Evolutionary conservation across 2,888 invertebrate genomes (phyloP), one percentile per base, ranked within the genome.

Genomic region (Rosalia funebris): DNA sequence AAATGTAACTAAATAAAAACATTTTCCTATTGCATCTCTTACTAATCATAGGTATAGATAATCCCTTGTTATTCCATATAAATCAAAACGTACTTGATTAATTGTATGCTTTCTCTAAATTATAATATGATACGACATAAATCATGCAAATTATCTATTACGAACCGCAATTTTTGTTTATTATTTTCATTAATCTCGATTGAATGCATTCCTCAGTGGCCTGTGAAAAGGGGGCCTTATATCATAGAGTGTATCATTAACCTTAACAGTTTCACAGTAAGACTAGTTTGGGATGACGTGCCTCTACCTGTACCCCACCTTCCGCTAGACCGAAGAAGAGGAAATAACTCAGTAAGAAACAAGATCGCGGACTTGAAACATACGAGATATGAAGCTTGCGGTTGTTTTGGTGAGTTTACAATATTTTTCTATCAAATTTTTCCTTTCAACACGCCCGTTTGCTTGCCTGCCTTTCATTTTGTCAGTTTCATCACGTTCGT

Each of bases 391-490:
- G 70, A 69, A 69, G 60, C 47, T 68, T 60, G 67, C 55, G 47
- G 53, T 61, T 54, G 62, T 70, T 70, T 64, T 66, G 70, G 70
- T 70, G 45, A 70, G 70, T 69, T 57, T 55, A 42, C 31, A 53
- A 15, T 53, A 42, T 53, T 53, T 53, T n/a, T 31, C 41, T 15
- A 4, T 42, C 17, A 14, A 7, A n/a, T 42, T 41, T n/a, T 53
- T 15, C 41, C 37, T 53, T 53, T 41, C 53, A 32, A 31, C 41
- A 42, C 31, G 17, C 15, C n/a, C 16, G 7, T 42, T 42, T 31
- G 39, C 50, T 14, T n/a, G n/a, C n/a, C n/a, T n/a, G n/a, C 15
- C 12, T 50, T 39, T 20, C 50, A 16, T 11, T 32, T 11, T 12
- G 25, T 42, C 25, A 15, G 32, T 53, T 53, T 53, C 42, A 17